A percentile compares a stretch with the other conserved stretches of the same genome.
phyloP scores from a whole-genome alignment of 1,140 invertebrate genomes.

The Meloidogyne chitwoodi region DNA sequence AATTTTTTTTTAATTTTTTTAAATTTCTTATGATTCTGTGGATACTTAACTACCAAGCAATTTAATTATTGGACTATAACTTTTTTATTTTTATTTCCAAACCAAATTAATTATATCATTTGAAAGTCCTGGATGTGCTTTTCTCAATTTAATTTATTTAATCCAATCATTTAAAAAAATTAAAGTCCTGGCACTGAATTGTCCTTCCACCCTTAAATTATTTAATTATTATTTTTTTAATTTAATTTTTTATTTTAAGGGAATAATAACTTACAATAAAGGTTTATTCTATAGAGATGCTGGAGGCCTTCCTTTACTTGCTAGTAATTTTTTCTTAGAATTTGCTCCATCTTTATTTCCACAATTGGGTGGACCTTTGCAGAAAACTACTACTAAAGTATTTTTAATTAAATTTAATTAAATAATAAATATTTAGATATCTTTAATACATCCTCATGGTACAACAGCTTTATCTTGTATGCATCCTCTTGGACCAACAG shows the following conservation, averaged over 20 bases:
- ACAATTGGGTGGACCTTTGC: constrained; percentile 23
- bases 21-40: not conserved
- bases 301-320: constrained; percentile 26
- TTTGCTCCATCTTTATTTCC: constrained; percentile 27
- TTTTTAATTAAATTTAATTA: not conserved
- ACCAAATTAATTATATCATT: no score
- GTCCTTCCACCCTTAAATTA: no score
- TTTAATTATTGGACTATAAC: no score
- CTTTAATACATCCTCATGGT: constrained; percentile 35
- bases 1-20: not conserved
- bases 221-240: not conserved
- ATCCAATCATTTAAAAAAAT: no score
- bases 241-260: constrained; percentile 1
- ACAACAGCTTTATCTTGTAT: constrained; percentile 43
- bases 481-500: constrained; percentile 17
- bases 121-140: no score
- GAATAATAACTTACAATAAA: constrained; percentile 41
- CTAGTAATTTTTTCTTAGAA: constrained; percentile 23
- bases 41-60: no score
- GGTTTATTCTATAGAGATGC: constrained; percentile 38
- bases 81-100: no score
- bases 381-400: constrained; percentile 28
- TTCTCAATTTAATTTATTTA: no score
- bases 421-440: constrained; percentile 11
- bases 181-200: no score